Evolutionary conservation across 2,113 vertebrate genomes (phyloP).

Genomic region (zebrafish (Danio rerio)): DNA sequence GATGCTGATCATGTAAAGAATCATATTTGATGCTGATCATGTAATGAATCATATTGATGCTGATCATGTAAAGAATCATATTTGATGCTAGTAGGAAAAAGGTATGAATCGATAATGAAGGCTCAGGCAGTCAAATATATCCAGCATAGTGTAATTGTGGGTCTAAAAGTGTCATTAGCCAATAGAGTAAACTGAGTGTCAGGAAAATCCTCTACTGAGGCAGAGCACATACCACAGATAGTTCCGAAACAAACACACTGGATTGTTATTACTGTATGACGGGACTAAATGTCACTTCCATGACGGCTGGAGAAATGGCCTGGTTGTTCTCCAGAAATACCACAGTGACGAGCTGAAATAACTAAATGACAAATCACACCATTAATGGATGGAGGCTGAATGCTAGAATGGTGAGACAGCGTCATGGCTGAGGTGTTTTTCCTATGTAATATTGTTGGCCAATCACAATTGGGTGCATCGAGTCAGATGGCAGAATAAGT

Average conservation of each 20-base stretch:
- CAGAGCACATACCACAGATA: slow-evolving; percentile 66
- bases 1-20: no score
- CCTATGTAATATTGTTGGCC: neutral
- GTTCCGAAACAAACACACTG: slow-evolving; percentile 61
- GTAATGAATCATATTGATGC: no score
- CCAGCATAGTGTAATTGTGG: neutral
- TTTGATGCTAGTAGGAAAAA: no score
- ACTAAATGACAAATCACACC: slow-evolving; percentile 4
- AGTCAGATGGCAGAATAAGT: neutral
- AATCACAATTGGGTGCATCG: neutral
- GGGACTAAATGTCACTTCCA: slow-evolving; percentile 55
- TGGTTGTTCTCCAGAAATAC: slow-evolving; percentile 32
- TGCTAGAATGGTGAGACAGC: neutral
- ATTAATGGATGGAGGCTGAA: slow-evolving; percentile 30
- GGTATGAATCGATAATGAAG: no score
- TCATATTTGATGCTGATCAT: no score
- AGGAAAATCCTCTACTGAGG: slow-evolving; percentile 30
- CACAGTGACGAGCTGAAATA: slow-evolving; percentile 16
- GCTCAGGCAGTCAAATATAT: no score
- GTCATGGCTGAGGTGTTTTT: neutral
- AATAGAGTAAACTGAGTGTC: neutral
- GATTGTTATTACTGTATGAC: slow-evolving; percentile 62
- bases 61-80: no score
- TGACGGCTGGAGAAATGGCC: slow-evolving; percentile 47
- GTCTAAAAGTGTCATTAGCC: neutral